phyloP scores from a whole-genome alignment of 2,113 vertebrate genomes.

The Anoplopoma fimbria region DNA sequence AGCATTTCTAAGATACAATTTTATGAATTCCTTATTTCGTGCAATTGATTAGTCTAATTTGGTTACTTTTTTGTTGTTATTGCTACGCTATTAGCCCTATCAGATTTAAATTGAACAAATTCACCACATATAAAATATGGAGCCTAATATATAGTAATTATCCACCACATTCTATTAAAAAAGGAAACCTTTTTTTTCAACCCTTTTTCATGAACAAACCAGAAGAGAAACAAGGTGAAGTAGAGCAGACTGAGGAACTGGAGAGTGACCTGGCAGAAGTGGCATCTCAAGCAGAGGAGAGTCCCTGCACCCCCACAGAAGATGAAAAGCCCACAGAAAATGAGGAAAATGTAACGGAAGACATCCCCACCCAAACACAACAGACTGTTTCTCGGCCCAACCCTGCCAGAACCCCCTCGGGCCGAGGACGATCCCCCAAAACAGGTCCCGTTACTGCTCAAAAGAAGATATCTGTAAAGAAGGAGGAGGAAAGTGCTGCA shows the following conservation, averaged over 20 bases:
- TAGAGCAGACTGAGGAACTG: constrained; percentile 36
- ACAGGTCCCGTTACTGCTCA: constrained; percentile 19
- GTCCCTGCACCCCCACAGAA: constrained; percentile 13
- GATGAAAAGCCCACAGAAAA: constrained; percentile 25
- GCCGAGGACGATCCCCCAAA: constrained; percentile 48
- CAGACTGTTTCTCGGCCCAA: constrained; percentile 6
- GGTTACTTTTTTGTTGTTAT: background rate
- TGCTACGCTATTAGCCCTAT: background rate
- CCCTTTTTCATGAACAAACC: constrained; percentile 1
- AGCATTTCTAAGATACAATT: background rate
- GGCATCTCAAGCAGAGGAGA: constrained; percentile 50
- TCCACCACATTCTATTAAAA: background rate
- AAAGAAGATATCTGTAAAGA: constrained; percentile 47
- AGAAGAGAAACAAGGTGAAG: constrained; percentile 66
- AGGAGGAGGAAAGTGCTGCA: constrained; percentile 51
- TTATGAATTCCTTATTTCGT: background rate
- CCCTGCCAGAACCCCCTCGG: constrained; percentile 21
- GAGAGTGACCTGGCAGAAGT: constrained; percentile 49
- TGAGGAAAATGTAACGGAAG: constrained; percentile 38
- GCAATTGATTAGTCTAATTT: background rate
- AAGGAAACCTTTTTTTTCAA: background rate
- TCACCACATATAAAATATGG: background rate
- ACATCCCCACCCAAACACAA: constrained; percentile 31
- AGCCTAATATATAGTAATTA: background rate
- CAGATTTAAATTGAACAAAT: background rate